These are phyloP conservation scores for Zaprionus nigranus DNA, from an alignment of 1,140 invertebrate species.

Conservation along the genomic window DNA sequence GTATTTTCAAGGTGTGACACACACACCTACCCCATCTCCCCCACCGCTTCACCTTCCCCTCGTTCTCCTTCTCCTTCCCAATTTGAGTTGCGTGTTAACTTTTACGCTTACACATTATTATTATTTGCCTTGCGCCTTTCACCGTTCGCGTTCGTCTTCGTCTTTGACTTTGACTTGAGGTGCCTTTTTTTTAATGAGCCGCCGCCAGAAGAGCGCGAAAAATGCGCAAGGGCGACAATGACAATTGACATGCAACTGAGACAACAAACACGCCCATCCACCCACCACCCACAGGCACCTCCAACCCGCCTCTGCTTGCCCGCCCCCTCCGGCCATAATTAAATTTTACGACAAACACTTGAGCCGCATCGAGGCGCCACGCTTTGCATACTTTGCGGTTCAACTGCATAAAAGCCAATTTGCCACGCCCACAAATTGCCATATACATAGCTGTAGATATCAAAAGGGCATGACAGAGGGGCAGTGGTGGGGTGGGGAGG, in stretches of 20 bases:
- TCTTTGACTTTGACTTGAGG: not conserved
- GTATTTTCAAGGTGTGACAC: conserved; percentile 58
- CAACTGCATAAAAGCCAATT: conserved; percentile 75
- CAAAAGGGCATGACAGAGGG: not conserved
- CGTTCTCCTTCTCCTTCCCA: not conserved
- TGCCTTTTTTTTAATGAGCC: conserved; percentile 57
- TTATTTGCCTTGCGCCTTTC: not conserved
- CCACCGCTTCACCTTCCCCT: no score
- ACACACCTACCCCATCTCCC: conserved; percentile 43
- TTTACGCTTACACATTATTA: conserved; percentile 18
- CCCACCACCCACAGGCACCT: no score
- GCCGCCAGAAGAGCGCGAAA: conserved; percentile 23
- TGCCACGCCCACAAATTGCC: conserved; percentile 67
- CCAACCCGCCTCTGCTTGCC: not conserved
- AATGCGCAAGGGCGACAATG: conserved; percentile 51
- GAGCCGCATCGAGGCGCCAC: conserved; percentile 27
- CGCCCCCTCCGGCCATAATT: conserved; percentile 49
- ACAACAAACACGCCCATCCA: conserved; percentile 4
- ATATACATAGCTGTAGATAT: conserved; percentile 2
- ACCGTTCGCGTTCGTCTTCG: not conserved
- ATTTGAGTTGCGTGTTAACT: conserved; percentile 14
- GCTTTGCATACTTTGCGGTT: conserved; percentile 52
- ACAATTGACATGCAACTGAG: conserved; percentile 69
- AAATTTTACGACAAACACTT: conserved; percentile 75
- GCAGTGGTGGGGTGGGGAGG: not conserved